These are phyloP conservation scores for Sminthopsis crassicaudata DNA, from an alignment of 2,113 vertebrate species.

Conservation along the genomic window DNA sequence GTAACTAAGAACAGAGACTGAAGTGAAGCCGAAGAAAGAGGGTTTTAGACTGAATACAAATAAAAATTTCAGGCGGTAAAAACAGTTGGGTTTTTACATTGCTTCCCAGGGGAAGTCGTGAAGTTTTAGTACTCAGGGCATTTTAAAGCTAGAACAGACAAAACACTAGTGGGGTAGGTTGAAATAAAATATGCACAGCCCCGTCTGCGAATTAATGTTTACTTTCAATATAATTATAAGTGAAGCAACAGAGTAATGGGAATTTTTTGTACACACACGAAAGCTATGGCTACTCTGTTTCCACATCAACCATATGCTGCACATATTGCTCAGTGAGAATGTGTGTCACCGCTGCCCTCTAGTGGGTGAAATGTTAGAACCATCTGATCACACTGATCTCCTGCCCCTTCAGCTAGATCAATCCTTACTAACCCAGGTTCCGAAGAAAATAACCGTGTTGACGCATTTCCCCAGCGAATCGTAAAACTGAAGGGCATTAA, in stretches of 20 bases:
- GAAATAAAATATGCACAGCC: slow-evolving; percentile 78
- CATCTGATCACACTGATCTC: slow-evolving; percentile 70
- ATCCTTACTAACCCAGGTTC: slow-evolving; percentile 78
- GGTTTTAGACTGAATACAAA: slow-evolving; percentile 46
- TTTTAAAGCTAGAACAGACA: slow-evolving; percentile 73
- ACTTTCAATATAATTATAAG: slow-evolving; percentile 81
- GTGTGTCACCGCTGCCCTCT: slow-evolving; percentile 79
- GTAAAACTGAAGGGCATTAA: slow-evolving; percentile 83
- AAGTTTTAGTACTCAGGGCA: slow-evolving; percentile 72
- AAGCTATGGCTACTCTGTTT: slow-evolving; percentile 81
- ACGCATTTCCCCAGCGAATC: slow-evolving; percentile 80
- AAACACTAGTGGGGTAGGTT: slow-evolving; percentile 75
- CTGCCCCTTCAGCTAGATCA: slow-evolving; percentile 68
- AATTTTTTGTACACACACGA: slow-evolving; percentile 78
- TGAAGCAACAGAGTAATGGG: slow-evolving; percentile 80
- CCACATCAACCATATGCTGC: slow-evolving; percentile 79
- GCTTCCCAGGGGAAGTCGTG: slow-evolving; percentile 60
- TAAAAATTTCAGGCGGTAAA: slow-evolving; percentile 38
- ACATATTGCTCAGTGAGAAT: slow-evolving; percentile 76
- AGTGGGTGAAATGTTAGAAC: slow-evolving; percentile 78
- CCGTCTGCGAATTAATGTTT: slow-evolving; percentile 80
- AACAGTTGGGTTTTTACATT: slow-evolving; percentile 66
- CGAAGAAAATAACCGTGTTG: slow-evolving; percentile 81
- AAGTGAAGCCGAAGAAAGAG: slow-evolving; percentile 51
- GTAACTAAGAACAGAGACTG: slow-evolving; percentile 22